These are phyloP conservation scores for Erythrocercus mccallii DNA, from an alignment of 2,113 vertebrate genomes.

Conservation along the genomic window DNA sequence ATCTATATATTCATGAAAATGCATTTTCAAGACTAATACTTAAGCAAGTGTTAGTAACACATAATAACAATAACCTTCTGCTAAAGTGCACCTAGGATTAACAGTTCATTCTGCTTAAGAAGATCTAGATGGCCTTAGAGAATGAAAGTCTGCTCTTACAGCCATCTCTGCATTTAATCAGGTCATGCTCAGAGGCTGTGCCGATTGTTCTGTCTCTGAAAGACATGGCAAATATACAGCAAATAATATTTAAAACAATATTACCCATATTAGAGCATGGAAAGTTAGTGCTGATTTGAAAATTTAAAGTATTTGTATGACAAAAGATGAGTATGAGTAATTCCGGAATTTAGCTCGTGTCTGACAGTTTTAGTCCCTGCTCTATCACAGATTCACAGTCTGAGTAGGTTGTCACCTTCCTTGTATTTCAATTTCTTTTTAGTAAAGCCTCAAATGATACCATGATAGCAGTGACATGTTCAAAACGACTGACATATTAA, in stretches of 20 bases:
- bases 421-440: background rate
- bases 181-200: background rate
- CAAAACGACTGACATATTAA: background rate
- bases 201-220: background rate
- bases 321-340: background rate
- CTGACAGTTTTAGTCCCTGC: background rate
- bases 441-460: background rate
- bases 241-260: background rate
- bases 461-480: background rate
- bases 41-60: background rate
- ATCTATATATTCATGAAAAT: background rate
- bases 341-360: background rate
- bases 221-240: background rate
- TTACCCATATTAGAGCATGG: background rate
- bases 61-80: slow-evolving; percentile 11
- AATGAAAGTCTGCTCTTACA: slow-evolving; percentile 9
- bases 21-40: background rate
- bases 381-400: background rate
- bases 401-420: background rate
- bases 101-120: slow-evolving; percentile 23
- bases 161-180: background rate
- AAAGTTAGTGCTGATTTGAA: background rate
- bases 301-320: background rate
- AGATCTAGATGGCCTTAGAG: background rate
- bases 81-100: slow-evolving; percentile 30